Base-by-base conservation (phyloP, 2,797 vertebrate species). In the Manis pentadactyla region DNA sequence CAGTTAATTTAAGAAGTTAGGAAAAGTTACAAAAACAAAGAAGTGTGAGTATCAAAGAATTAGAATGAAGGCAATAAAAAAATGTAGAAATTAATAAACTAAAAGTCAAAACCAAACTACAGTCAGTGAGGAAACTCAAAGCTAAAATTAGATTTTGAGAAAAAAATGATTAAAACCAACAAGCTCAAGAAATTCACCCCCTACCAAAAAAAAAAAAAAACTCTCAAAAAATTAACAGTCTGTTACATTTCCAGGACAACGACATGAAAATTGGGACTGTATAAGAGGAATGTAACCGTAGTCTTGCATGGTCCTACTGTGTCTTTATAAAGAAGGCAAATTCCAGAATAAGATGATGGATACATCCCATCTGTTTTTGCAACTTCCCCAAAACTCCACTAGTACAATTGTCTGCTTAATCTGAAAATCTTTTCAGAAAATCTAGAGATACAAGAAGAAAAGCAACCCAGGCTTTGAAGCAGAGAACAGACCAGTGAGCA, bases 221-320 rank as follows among this genome's bases (percentile, higher is more conserved):
- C 0, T 4, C 1, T n/a, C 46, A 15, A 4, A 71, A 59, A 9
- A 31, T 25, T 10, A 27, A 39, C 64, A 49, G 55, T 17, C 37
- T 7, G 7, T 4, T 19, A 39, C 71, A 27, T 59, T 21, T 49
- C 4, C 19, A 57, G 83, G n/a, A 27, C 18, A 15, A 66, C 31
- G 2, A 57, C 46, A 13, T 14, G 25, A 19, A 39, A 0, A 11
- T 5, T 1, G n/a, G 25, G n/a, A 53, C 7, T 4, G 0, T 18
- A 14, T 29, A 31, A 18, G 21, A 31, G 23, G 10, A 2, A 5
- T 5, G 2, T 8, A 12, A 5, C 7, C 31, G 4, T 5, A 5
- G 12, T 46, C 37, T 4, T 2, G 27, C 4, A 10, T 2, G 13
- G 13, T 3, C 31, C 0, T 0, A 2, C 3, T 1, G 1, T 11